Base-by-base conservation (phyloP, 1,140 invertebrate species). In the Anthonomus grandis region DNA sequence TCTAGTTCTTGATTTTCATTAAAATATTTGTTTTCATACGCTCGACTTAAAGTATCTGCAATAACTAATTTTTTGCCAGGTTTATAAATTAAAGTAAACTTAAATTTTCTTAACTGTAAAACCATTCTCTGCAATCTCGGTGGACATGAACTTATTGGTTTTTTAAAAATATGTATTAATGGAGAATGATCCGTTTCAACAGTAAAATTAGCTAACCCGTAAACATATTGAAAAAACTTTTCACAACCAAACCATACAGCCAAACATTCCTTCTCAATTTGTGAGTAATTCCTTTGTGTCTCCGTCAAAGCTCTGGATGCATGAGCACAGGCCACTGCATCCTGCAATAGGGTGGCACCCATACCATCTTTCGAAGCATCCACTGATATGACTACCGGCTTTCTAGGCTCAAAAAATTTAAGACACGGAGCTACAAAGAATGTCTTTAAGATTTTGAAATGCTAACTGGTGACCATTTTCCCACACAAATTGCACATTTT, bases 291-390 rank as follows among this genome's bases (percentile, higher is more conserved):
- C 75, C 73, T 57, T 76, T 75, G 62, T n/a, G 61, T 57, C 37
- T 63, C 47, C 9, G 61, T 74, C 10, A 79, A 61, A n/a, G 67
- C 59, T 59, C 67, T 63, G 4, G 71, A 74, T 9, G 71, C 68
- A 63, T 68, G 74, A 22, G 63, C 60, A 38, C 70, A 64, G 8
- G 72, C 71, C 48, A 55, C 52, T 36, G 60, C 53, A 38, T 68
- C 50, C 61, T 75, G 70, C 17, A 74, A n/a, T 39, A 75, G 49
- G 34, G 61, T 54, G 4, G 64, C 66, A 17, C 72, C 74, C 55
- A 75, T 44, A 17, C 67, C 74, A 59, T 54, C 47, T 55, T 70
- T 62, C n/a, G 66, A 70, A 8, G 64, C 63, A 63, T 76, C 72
- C n/a, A 64, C 63, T 38, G 70, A 70, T n/a, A 76, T 56, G 0